Evolutionary conservation across 2,888 invertebrate species (phyloP), one percentile per base, ranked within the genome.

Genomic region (Argyresthia goedartella): DNA sequence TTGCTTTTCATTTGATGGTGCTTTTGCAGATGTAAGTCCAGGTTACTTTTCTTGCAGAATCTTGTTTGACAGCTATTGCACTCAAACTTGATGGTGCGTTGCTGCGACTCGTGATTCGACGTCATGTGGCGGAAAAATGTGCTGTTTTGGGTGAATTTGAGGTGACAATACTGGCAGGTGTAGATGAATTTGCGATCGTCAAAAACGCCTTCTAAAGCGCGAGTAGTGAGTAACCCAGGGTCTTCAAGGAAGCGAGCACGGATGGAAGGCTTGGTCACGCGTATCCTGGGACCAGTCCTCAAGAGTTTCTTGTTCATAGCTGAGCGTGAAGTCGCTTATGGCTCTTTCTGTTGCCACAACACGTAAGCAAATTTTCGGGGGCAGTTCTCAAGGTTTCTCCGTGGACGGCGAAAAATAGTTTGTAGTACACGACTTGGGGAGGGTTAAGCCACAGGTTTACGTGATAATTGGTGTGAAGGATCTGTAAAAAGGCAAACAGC

Each of bases 91-190:
- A 79, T 82, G 36, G 76, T 60, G 42, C 71, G 67, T 54, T 84
- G 82, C 59, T 84, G 80, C 0, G 65, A 33, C 54, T 80, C 74
- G 59, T 86, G 85, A 52, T 84, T 85, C 0, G 84, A 69, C 54
- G 75, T 76, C 84, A 86, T 84, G 61, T 86, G 85, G 57, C 82
- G 81, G 52, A 84, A 85, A 57, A 74, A 85, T 7, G 81, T 80
- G 51, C 76, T 82, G 63, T 85, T 86, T 42, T 82, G 81, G 0
- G 84, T 73, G 54, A 86, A 86, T 57, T 81, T 86, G 1, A 79
- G 54, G 0, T 77, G 66, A 56, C 85, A 86, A 52, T 76, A 86
- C 53, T 85, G 82, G 43, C 85, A 86, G 14, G 76, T 75, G 62
- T 81, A 84, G 0, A 84, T 67, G 45, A 66, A 78, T 52, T 70